These are phyloP conservation scores for Syngnathus scovelli DNA, from an alignment of 2,113 vertebrate species.

Conservation along the genomic window DNA sequence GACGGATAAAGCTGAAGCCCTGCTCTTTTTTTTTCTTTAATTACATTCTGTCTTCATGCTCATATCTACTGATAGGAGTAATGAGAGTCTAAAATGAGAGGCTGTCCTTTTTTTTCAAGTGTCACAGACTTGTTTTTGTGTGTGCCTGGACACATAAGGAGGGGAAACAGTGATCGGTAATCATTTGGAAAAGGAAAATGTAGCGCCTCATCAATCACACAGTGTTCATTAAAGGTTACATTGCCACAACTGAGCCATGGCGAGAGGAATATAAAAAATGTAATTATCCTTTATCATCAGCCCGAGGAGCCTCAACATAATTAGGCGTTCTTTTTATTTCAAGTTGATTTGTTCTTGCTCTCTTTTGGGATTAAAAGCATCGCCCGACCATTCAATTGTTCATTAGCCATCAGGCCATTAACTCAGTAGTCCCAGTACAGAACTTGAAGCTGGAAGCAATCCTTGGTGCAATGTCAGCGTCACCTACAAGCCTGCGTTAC, in stretches of 20 bases:
- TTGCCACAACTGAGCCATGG: constrained; percentile 56
- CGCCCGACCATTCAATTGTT: constrained; percentile 43
- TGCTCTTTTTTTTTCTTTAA: constrained; percentile 30
- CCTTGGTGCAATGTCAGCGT: not conserved
- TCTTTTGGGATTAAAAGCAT: constrained; percentile 60
- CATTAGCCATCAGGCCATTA: constrained; percentile 18
- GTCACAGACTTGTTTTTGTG: constrained; percentile 28
- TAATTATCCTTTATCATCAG: constrained; percentile 77
- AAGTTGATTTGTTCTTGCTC: constrained; percentile 59
- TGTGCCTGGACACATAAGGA: constrained; percentile 20
- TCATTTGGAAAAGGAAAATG: constrained; percentile 64
- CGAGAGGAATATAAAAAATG: constrained; percentile 71
- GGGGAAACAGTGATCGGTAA: constrained; percentile 62
- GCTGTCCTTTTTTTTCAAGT: constrained; percentile 36
- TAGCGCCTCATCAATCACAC: constrained; percentile 71
- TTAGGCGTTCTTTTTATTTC: constrained; percentile 59
- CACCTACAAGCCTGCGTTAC: too few relatives aligned
- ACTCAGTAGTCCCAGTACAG: constrained; percentile 23
- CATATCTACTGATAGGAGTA: constrained; percentile 53
- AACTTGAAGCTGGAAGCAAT: constrained; percentile 15
- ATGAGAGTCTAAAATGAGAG: constrained; percentile 46
- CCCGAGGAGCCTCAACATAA: constrained; percentile 70
- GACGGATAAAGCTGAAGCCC: constrained; percentile 39
- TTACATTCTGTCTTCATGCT: constrained; percentile 38
- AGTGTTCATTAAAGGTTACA: constrained; percentile 71